Conservation (phyloP, 2,113 vertebrate species). For the Eolophus roseicapilla region DNA sequence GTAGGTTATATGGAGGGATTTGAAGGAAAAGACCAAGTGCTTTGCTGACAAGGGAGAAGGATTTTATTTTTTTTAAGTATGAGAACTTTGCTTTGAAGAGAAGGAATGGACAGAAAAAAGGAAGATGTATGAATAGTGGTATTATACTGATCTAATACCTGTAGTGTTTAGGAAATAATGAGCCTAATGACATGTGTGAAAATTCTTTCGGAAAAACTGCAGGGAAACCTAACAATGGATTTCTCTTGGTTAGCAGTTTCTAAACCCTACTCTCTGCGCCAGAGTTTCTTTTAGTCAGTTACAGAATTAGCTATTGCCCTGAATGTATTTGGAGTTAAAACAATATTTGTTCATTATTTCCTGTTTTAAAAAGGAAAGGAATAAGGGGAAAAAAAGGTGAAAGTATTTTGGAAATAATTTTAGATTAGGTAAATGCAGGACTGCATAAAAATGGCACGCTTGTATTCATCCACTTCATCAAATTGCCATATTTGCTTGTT, state of each 20-base stretch:
- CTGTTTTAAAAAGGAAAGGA: background rate
- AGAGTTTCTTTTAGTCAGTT: background rate
- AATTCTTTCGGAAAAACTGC: background rate
- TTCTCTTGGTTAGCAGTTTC: background rate
- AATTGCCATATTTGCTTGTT: background rate
- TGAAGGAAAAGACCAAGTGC: slow-evolving; percentile 1
- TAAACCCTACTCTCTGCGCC: background rate
- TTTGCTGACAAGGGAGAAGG: background rate
- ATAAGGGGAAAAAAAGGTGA: background rate
- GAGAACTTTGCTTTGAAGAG: slow-evolving; percentile 9
- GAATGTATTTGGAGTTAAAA: background rate
- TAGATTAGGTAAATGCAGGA: background rate
- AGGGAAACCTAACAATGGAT: background rate
- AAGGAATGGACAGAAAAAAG: background rate
- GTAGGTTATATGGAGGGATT: slow-evolving; percentile 19
- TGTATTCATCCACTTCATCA: background rate
- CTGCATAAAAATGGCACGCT: accelerated
- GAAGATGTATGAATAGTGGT: background rate
- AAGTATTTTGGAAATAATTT: background rate
- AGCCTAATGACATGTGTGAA: background rate
- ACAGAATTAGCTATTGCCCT: background rate
- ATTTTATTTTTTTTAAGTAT: background rate
- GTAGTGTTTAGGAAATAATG: slow-evolving; percentile 17
- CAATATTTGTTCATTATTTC: background rate
- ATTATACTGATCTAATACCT: background rate